Evolutionary conservation across 35 echinoderm and acorn worm species (phyloP).

Genomic region (Apostichopus parvimensis): DNA sequence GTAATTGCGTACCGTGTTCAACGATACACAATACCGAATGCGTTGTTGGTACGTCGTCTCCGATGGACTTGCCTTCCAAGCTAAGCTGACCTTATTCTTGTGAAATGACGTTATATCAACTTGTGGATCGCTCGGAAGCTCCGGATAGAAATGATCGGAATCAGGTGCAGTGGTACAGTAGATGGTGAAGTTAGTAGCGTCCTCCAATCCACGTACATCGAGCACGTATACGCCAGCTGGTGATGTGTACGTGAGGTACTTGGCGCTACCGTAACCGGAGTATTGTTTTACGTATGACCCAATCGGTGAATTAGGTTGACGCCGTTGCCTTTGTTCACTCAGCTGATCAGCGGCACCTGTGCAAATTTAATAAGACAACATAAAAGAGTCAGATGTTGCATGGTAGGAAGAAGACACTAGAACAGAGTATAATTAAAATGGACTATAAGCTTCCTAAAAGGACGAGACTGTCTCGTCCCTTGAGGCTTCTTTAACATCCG

Average conservation of each 20-base stretch:
- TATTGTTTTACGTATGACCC: conserved; percentile 75
- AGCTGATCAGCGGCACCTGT: conserved; percentile 86
- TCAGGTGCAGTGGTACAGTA: conserved; percentile 86
- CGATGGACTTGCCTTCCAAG: conserved; percentile 88
- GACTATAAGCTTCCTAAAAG: conserved; percentile 12
- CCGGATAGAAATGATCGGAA: conserved; percentile 86
- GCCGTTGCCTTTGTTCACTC: conserved; percentile 74
- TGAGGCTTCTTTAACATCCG: neutral
- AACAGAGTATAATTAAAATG: conserved; percentile 3
- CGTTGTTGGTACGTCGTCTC: conserved; percentile 69
- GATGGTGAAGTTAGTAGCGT: conserved; percentile 64
- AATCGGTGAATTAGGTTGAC: conserved; percentile 50
- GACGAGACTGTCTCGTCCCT: neutral
- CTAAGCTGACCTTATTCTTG: conserved; percentile 78
- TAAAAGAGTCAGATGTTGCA: neutral
- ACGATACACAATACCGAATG: conserved; percentile 82
- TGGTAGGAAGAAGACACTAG: neutral
- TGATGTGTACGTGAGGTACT: conserved; percentile 77
- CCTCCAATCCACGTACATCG: conserved; percentile 62
- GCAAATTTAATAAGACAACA: conserved; percentile 3
- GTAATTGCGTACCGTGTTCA: conserved; percentile 78
- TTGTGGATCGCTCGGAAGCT: conserved; percentile 81
- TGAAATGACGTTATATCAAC: conserved; percentile 78
- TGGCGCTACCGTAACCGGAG: conserved; percentile 65
- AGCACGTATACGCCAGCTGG: conserved; percentile 86